Evolutionary conservation across 2,113 vertebrate genomes (phyloP), one percentile per base, ranked within the genome.

Genomic region (Labrus mixtus): DNA sequence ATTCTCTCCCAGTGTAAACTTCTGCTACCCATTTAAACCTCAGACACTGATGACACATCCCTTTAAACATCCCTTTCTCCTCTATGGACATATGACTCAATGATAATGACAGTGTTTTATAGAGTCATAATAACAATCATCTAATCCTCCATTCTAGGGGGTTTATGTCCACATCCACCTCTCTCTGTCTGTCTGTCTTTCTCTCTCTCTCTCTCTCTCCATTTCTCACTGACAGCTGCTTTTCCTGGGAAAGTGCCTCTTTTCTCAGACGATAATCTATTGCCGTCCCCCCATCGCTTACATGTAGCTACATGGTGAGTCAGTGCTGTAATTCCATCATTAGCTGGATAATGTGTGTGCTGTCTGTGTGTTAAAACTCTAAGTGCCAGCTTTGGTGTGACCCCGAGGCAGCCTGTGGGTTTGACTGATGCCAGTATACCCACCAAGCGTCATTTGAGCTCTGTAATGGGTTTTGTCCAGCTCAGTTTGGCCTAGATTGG

Each of bases 261-360:
- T 92, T 82, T 88, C 81, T 87, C 85, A 81, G 76, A 87, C 88
- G 84, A 92, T 93, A 94, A 94, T 94, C 92, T 94, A 90, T 92
- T 88, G 86, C 93, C 90, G 59, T 87, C 78, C 81, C 90, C 87
- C 76, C 83, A 83, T 82, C 85, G 80, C 88, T 90, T 92, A 93
- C 92, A 93, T 93, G 94, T 90, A 93, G 89, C 92, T 93, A 93
- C 94, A 93, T 63, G 90, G 91, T 94, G 93, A 95, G 91, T 95
- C 93, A 94, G 84, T 70, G 90, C 90, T 86, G 92, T 95, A 94
- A 95, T 93, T 93, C 93, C 88, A 74, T 95, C 95, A 95, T 95
- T 95, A 95, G 89, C 82, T 81, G 87, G 91, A 93, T 95, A 94
- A 95, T 94, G 90, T 89, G 85, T 87, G 89, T 82, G 91, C 85